Percentiles rank a stretch among this genome's conserved stretches.
Conservation (phyloP, 2,797 vertebrate species). For the Pteropus rufus region DNA sequence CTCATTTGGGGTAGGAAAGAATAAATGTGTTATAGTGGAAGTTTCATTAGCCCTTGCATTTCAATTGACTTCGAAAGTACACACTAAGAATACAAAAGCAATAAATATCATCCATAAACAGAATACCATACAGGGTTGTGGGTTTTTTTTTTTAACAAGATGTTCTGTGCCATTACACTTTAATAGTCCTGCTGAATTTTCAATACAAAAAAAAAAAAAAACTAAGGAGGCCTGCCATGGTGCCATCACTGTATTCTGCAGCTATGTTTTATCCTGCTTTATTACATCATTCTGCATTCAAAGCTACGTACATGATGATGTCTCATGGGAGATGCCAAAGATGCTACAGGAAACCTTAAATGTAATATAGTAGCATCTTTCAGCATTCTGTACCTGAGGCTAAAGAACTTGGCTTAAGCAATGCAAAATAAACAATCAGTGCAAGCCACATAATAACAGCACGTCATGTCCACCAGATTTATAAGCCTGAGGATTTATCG, state of each 20-base stretch:
- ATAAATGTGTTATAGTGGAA: constrained; percentile 79
- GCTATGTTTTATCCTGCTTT: constrained; percentile 66
- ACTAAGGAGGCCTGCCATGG: constrained; percentile 53
- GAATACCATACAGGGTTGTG: constrained; percentile 72
- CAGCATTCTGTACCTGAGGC: background rate
- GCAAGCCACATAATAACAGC: background rate
- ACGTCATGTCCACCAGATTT: background rate
- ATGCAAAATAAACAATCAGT: constrained; percentile 36
- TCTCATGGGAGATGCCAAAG: constrained; percentile 29
- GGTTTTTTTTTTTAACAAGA: constrained; percentile 73
- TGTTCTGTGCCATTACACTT: constrained; percentile 80
- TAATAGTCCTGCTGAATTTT: constrained; percentile 79
- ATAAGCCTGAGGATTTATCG: constrained; percentile 20
- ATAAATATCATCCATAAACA: constrained; percentile 85
- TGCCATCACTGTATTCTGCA: constrained; percentile 47
- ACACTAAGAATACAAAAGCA: constrained; percentile 79
- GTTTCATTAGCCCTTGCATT: constrained; percentile 86
- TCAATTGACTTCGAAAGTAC: constrained; percentile 83
- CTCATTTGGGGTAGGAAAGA: constrained; percentile 81
- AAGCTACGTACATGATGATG: constrained; percentile 43
- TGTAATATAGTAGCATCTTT: constrained; percentile 32
- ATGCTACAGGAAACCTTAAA: constrained; percentile 38
- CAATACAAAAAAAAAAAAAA: constrained; percentile 59
- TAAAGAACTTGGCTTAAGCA: background rate
- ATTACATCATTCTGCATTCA: constrained; percentile 71